These are phyloP conservation scores for Atherinosoma microstoma DNA, from an alignment of 2,797 vertebrate genomes.

Conservation along the genomic window DNA sequence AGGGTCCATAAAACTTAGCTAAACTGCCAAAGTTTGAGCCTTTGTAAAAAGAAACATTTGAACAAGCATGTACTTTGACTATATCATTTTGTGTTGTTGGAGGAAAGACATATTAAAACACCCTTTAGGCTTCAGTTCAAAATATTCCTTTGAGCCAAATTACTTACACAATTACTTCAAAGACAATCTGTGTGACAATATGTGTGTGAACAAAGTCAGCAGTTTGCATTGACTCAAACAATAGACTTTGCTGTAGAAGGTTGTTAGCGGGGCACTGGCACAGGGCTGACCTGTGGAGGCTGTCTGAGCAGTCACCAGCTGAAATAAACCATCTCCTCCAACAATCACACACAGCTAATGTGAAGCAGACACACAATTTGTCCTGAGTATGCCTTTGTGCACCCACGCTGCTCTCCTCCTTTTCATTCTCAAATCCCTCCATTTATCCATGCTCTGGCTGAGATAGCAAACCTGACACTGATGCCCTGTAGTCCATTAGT, in stretches of 20 bases:
- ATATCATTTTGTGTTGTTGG: conserved; percentile 25
- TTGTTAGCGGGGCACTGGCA: conserved; percentile 47
- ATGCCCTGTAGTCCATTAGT: conserved; percentile 80
- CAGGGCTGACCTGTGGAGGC: conserved; percentile 44
- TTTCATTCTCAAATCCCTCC: conserved; percentile 68
- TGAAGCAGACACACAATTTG: conserved; percentile 75
- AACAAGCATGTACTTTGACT: conserved; percentile 37
- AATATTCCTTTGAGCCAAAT: conserved; percentile 30
- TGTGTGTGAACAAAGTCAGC: conserved; percentile 50
- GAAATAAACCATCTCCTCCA: conserved; percentile 72
- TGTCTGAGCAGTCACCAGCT: conserved; percentile 49
- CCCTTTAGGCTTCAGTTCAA: conserved; percentile 44
- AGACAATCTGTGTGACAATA: conserved; percentile 51
- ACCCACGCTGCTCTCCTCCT: conserved; percentile 61
- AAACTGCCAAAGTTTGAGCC: conserved; percentile 28
- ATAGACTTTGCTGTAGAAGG: conserved; percentile 34
- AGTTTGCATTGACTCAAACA: conserved; percentile 41
- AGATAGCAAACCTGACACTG: conserved; percentile 79
- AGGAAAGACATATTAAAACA: conserved; percentile 22
- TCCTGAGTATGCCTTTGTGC: conserved; percentile 55
- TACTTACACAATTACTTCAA: conserved; percentile 33
- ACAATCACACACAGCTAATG: conserved; percentile 69
- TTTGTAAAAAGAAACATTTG: conserved; percentile 39
- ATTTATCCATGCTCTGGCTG: conserved; percentile 56
- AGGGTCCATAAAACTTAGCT: conserved; percentile 33